phyloP scores from a whole-genome alignment of 2,797 vertebrate genomes.

The Cichlasoma orientale region DNA sequence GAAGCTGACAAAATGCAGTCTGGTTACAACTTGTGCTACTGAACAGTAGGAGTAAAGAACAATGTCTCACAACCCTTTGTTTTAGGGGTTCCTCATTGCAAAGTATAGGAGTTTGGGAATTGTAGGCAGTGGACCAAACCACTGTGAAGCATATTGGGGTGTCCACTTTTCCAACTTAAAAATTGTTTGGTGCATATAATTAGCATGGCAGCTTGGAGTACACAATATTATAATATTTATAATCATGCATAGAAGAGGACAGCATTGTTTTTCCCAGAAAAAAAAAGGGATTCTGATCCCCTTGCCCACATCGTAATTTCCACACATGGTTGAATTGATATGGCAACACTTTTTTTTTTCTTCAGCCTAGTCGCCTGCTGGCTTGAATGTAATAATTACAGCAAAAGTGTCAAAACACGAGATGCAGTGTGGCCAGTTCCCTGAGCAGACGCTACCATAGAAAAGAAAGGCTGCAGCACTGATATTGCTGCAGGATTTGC shows the following conservation, averaged over 20 bases:
- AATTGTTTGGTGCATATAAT: neutral
- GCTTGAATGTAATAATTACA: neutral
- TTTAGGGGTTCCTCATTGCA: neutral
- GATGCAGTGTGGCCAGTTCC: neutral
- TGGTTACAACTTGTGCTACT: neutral
- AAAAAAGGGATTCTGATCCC: neutral
- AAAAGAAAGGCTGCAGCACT: neutral
- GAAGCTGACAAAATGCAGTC: constrained; percentile 2
- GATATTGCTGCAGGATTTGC: neutral
- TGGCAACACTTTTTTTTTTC: neutral
- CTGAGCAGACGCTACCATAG: neutral
- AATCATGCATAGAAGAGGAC: neutral
- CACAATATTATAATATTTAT: neutral
- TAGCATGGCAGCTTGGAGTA: neutral
- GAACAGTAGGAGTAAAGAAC: neutral
- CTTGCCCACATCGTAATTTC: neutral
- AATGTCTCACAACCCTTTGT: neutral
- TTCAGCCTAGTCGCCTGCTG: neutral
- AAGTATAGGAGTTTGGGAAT: neutral
- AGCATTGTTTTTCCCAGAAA: neutral
- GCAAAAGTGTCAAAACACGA: neutral
- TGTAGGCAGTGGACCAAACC: neutral
- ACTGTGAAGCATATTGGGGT: neutral
- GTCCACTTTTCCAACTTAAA: neutral
- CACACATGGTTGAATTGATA: neutral